phyloP scores from a whole-genome alignment of 2,113 vertebrate genomes.

The Antechinus stuartii region DNA sequence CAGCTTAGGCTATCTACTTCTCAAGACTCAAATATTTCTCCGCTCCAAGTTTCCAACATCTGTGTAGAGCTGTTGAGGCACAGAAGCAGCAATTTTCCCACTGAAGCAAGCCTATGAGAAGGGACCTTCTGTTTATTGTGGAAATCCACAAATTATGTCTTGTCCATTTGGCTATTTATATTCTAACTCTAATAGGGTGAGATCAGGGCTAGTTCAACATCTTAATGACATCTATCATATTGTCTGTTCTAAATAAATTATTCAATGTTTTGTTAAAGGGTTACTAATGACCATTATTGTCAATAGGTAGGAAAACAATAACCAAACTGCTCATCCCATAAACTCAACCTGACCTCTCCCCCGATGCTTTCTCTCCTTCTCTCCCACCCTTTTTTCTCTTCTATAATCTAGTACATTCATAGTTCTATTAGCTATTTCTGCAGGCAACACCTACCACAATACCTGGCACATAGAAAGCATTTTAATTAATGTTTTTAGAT shows the following conservation, averaged over 20 bases:
- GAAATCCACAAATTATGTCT: slow-evolving; percentile 1
- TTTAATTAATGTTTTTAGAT: background rate
- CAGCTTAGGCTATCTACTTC: background rate
- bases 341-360: background rate
- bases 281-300: background rate
- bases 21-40: background rate
- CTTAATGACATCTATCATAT: background rate
- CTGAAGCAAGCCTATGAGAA: background rate
- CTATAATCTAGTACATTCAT: background rate
- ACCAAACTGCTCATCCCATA: background rate
- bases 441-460: background rate
- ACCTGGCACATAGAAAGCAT: background rate
- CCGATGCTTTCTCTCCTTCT: no score
- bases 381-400: background rate
- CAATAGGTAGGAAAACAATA: background rate
- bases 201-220: background rate
- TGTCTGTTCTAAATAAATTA: background rate
- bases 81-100: background rate
- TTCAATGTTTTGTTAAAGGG: background rate
- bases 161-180: background rate
- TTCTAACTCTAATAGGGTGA: background rate
- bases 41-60: background rate
- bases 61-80: background rate
- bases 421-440: background rate
- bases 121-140: background rate